Percentiles rank a stretch among this genome's conserved stretches.
Conservation (phyloP, 64 coral and sea anemone genomes). For the Actinia tenebrosa region DNA sequence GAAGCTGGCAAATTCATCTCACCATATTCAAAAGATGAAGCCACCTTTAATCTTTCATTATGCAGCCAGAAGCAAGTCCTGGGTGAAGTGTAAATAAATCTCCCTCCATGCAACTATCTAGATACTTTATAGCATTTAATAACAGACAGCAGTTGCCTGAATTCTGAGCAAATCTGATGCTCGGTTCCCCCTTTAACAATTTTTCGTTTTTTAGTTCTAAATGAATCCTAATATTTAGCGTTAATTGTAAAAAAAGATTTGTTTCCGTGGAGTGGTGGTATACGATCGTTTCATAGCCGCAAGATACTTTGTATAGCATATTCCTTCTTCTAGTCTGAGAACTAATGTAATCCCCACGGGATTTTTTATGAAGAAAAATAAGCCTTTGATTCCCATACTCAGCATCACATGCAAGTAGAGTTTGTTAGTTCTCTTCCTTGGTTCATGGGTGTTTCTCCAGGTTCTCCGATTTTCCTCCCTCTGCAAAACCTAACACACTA, state of each 20-base stretch:
- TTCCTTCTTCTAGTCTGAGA: background rate
- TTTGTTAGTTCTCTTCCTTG: too few species aligned
- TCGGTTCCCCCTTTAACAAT: too few species aligned
- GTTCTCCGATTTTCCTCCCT: too few species aligned
- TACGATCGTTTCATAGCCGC: constrained; percentile 13
- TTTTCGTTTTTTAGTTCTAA: background rate
- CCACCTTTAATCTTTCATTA: background rate
- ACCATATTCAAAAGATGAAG: background rate
- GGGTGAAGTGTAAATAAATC: background rate
- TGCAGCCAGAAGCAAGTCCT: background rate
- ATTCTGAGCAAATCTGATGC: too few species aligned
- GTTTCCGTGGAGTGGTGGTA: background rate
- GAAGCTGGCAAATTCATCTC: background rate
- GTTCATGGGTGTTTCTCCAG: too few species aligned
- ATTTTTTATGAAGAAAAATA: too few species aligned
- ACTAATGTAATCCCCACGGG: too few species aligned
- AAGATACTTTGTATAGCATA: background rate
- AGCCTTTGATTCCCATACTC: too few species aligned
- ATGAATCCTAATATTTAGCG: background rate
- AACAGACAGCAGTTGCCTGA: too few species aligned
- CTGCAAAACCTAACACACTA: too few species aligned
- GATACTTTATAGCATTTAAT: background rate
- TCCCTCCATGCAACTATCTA: too few species aligned
- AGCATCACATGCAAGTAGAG: too few species aligned
- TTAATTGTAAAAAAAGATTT: background rate